phyloP scores from a whole-genome alignment of 2,797 vertebrate genomes.

The Acanthurus tractus region DNA sequence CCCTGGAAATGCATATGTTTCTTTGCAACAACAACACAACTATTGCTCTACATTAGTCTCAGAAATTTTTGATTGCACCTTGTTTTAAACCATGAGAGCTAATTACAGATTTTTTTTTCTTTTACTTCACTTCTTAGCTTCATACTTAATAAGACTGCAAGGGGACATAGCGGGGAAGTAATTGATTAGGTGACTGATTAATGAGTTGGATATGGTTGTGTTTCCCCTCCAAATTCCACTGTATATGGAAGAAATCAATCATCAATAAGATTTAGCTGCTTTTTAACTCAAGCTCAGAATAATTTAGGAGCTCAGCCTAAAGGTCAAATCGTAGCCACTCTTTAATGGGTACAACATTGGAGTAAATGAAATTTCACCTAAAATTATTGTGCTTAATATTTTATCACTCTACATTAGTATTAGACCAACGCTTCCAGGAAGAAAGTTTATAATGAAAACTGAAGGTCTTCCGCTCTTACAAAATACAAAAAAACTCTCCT shows the following conservation, averaged over 20 bases:
- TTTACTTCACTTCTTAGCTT: too few relatives aligned
- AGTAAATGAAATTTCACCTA: conserved; percentile 27
- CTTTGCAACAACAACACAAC: too few relatives aligned
- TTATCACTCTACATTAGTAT: conserved; percentile 23
- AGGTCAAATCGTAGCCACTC: conserved; percentile 18
- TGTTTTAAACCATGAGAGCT: too few relatives aligned
- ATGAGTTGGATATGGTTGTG: conserved; percentile 10
- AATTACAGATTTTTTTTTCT: neutral
- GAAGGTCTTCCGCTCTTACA: conserved; percentile 1
- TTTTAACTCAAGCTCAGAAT: conserved; percentile 22
- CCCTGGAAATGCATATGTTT: too few relatives aligned
- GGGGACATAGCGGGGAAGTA: conserved; percentile 4
- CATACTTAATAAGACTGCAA: neutral
- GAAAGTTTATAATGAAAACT: conserved; percentile 25
- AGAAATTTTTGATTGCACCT: too few relatives aligned
- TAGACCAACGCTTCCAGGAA: neutral
- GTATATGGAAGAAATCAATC: conserved; percentile 18
- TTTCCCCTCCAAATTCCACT: conserved; percentile 26
- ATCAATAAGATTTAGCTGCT: conserved; percentile 8
- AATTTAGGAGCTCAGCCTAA: conserved; percentile 21
- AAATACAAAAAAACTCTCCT: conserved; percentile 34
- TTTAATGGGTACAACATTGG: neutral
- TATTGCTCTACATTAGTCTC: too few relatives aligned
- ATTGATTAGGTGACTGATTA: conserved; percentile 45
- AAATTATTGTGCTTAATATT: conserved; percentile 30